Conservation (phyloP, 2,113 vertebrate genomes). For the Alaudala cheleensis region DNA sequence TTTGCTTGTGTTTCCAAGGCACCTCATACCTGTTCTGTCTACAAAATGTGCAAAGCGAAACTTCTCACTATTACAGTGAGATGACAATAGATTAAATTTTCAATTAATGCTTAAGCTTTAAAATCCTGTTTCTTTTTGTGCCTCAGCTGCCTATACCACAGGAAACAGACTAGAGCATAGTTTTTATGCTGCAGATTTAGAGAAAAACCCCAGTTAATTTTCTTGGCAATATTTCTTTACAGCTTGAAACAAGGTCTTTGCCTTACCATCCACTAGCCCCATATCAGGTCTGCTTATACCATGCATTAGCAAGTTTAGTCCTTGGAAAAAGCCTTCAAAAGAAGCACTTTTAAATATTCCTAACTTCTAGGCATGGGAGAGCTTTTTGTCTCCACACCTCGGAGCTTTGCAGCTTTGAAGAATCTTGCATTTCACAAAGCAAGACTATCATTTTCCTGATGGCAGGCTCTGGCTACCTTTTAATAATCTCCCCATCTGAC, state of each 20-base stretch:
- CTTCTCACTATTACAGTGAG: neutral
- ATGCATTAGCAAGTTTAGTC: neutral
- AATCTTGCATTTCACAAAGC: neutral
- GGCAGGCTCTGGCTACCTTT: conserved; percentile 22
- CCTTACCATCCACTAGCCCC: neutral
- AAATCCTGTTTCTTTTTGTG: neutral
- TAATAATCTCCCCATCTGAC: conserved; percentile 25
- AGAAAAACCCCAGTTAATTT: neutral
- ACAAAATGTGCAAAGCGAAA: neutral
- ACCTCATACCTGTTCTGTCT: neutral
- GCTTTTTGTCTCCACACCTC: neutral
- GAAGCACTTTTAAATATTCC: neutral
- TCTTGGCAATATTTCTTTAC: neutral
- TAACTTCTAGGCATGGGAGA: neutral
- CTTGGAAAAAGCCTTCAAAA: neutral
- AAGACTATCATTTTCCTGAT: conserved; percentile 38
- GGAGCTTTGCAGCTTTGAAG: neutral
- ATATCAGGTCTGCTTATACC: neutral
- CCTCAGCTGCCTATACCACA: neutral
- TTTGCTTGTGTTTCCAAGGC: neutral
- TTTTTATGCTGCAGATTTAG: neutral
- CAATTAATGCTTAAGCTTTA: neutral
- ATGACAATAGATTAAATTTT: neutral
- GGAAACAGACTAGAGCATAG: neutral
- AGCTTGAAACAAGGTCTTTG: neutral